Percentiles rank a stretch among this genome's conserved stretches.
Conservation (phyloP, 2,113 vertebrate species). For the Odocoileus hemionus region DNA sequence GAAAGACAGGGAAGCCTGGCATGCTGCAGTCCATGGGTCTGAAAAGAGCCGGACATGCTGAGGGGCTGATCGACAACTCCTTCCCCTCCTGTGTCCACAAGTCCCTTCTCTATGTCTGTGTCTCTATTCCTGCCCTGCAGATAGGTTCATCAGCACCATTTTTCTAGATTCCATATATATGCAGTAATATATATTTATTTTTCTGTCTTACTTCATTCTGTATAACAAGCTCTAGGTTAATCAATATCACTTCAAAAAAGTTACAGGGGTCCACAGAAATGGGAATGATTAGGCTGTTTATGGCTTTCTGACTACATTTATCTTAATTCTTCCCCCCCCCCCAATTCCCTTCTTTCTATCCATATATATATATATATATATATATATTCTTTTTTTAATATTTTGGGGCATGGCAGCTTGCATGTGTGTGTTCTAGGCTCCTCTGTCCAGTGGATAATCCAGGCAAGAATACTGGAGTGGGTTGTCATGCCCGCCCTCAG, state of each 20-base stretch:
- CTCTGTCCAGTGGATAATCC: background rate
- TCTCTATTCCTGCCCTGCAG: background rate
- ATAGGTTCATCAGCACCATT: background rate
- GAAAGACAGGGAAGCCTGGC: background rate
- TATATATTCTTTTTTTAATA: background rate
- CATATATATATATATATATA: too few relatives aligned
- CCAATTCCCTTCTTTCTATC: background rate
- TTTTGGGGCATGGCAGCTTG: rapidly evolving
- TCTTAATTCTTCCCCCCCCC: background rate
- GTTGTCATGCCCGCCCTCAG: background rate
- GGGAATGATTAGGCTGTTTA: too few relatives aligned
- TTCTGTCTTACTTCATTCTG: background rate
- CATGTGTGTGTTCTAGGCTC: background rate
- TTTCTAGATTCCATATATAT: background rate
- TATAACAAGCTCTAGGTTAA: background rate
- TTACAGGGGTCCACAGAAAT: background rate
- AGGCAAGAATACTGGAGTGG: background rate
- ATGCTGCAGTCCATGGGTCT: background rate
- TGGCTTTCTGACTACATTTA: background rate
- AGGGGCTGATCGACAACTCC: rapidly evolving
- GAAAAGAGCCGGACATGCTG: background rate
- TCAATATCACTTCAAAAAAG: background rate
- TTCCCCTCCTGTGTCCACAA: background rate
- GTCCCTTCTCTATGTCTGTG: background rate
- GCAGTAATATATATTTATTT: background rate